phyloP scores from a whole-genome alignment of 1,140 invertebrate species.

The Pachyrhynchus sulphureomaculatus region DNA sequence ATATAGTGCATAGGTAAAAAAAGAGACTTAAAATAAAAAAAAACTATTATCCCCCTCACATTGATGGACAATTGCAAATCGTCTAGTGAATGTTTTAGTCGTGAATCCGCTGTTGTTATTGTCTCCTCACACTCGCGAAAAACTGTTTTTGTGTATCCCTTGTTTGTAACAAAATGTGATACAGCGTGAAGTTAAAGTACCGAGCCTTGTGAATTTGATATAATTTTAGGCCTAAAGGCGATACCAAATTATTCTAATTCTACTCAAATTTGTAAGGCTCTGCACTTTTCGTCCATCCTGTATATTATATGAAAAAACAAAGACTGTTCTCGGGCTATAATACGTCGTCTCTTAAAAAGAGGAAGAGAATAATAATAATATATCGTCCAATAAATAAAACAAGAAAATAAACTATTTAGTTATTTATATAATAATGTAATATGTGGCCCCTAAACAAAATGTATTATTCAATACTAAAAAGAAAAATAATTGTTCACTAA shows the following conservation, averaged over 20 bases:
- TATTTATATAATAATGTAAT: slow-evolving; percentile 17
- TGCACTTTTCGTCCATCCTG: background rate
- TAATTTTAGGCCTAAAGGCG: too few species aligned
- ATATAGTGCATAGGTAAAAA: background rate
- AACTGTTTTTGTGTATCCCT: background rate
- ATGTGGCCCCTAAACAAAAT: slow-evolving; percentile 10
- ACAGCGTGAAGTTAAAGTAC: too few species aligned
- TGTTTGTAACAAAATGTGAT: slow-evolving; percentile 16
- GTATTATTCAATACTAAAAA: slow-evolving; percentile 18
- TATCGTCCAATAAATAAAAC: slow-evolving; percentile 25
- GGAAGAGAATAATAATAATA: background rate
- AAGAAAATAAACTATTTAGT: slow-evolving; percentile 1
- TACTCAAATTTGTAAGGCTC: background rate
- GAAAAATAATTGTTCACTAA: slow-evolving; percentile 26
- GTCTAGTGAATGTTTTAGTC: slow-evolving; percentile 24
- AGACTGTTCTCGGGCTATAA: background rate
- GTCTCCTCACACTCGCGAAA: slow-evolving; percentile 7
- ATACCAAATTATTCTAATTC: too few species aligned
- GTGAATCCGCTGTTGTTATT: slow-evolving; percentile 17
- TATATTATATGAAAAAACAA: background rate
- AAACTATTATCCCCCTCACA: background rate
- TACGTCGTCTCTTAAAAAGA: background rate
- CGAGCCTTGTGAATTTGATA: too few species aligned
- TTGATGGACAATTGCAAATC: background rate
- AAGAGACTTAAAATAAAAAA: background rate